These are phyloP conservation scores for Polydrusus pterygomalis DNA, from an alignment of 2,888 invertebrate genomes.

Conservation along the genomic window DNA sequence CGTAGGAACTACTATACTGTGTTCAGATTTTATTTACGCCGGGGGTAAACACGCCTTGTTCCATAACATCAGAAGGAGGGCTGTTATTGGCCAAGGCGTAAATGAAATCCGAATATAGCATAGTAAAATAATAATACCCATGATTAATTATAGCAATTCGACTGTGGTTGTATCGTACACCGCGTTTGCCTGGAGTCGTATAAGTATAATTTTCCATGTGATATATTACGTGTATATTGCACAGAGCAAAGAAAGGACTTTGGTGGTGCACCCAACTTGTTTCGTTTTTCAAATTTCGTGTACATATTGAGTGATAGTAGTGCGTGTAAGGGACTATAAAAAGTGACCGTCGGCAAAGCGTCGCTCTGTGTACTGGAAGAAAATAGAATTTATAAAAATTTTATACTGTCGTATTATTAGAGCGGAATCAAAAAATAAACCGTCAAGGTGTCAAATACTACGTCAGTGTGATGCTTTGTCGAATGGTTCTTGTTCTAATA, in stretches of 20 bases:
- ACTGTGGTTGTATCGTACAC: conserved; percentile 30
- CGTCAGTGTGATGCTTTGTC: conserved; percentile 13
- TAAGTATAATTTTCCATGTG: conserved; percentile 50
- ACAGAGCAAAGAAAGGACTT: conserved; percentile 51
- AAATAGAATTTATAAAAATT: conserved; percentile 7
- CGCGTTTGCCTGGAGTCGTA: conserved; percentile 40
- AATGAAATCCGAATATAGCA: too few species aligned
- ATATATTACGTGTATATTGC: conserved; percentile 48
- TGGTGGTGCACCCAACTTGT: conserved; percentile 46
- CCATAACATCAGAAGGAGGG: too few species aligned
- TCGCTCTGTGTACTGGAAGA: conserved; percentile 2
- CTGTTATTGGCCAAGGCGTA: too few species aligned
- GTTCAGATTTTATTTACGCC: too few species aligned
- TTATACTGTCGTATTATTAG: too few species aligned
- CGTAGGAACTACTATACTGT: too few species aligned
- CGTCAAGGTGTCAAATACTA: neutral
- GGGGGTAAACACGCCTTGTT: too few species aligned
- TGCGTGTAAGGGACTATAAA: conserved; percentile 55
- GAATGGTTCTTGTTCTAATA: conserved; percentile 48
- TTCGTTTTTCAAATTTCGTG: conserved; percentile 61
- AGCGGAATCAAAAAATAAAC: neutral
- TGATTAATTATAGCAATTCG: conserved; percentile 45
- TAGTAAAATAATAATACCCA: conserved; percentile 33
- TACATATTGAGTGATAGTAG: conserved; percentile 67
- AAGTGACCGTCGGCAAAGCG: conserved; percentile 20